phyloP scores from a whole-genome alignment of 2,888 invertebrate species.

The Myopa testacea region DNA sequence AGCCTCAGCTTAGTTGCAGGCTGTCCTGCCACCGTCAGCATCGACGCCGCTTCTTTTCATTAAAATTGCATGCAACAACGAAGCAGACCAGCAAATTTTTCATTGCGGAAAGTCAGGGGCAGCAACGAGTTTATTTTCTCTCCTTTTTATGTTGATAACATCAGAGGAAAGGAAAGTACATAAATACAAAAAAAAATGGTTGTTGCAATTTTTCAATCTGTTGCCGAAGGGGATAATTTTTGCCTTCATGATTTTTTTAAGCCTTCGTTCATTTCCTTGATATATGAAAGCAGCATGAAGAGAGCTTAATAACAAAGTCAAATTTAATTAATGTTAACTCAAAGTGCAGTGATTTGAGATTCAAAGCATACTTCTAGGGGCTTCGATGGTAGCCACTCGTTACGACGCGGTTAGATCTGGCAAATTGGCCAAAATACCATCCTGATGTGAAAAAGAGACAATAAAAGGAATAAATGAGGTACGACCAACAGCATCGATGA shows the following conservation, averaged over 20 bases:
- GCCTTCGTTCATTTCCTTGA: neutral
- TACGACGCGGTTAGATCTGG: too few species aligned
- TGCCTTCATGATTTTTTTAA: conserved; percentile 16
- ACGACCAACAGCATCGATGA: too few species aligned
- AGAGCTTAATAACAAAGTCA: conserved; percentile 23
- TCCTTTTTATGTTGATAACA: conserved; percentile 46
- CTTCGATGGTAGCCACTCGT: neutral
- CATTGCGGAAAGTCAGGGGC: conserved; percentile 51
- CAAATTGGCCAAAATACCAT: too few species aligned
- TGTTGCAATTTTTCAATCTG: conserved; percentile 27
- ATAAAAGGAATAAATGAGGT: too few species aligned
- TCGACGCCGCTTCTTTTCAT: conserved; percentile 12
- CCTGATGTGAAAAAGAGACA: too few species aligned
- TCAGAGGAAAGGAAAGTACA: conserved; percentile 44
- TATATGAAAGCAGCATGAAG: neutral
- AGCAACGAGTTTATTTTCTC: conserved; percentile 16
- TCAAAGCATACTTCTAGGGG: conserved; percentile 49
- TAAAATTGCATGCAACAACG: conserved; percentile 11
- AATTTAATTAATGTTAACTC: conserved; percentile 40
- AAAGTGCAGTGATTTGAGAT: conserved; percentile 43
- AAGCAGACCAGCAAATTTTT: conserved; percentile 1
- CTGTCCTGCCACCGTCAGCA: too few species aligned
- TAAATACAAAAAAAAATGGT: conserved; percentile 12
- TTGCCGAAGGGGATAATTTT: conserved; percentile 26
- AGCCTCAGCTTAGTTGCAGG: conserved; percentile 8